Conservation (phyloP, 2,113 vertebrate genomes). For the Fulica atra region DNA sequence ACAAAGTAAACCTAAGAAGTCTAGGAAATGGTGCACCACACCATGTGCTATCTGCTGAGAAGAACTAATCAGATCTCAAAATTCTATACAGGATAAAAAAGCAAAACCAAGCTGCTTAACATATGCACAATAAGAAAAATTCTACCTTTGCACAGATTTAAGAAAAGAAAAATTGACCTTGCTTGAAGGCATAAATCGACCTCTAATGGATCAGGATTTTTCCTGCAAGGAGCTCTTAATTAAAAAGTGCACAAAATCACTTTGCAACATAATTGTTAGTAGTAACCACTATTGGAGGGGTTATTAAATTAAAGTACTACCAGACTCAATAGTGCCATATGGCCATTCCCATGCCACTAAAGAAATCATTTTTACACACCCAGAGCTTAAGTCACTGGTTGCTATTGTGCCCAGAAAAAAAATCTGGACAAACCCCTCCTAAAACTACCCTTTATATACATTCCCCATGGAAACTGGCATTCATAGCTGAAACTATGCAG, state of each 20-base stretch:
- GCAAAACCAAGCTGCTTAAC: background rate
- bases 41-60: background rate
- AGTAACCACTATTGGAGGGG: background rate
- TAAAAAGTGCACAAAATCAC: slow-evolving; percentile 29
- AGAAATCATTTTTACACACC: background rate
- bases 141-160: background rate
- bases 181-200: slow-evolving; percentile 24
- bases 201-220: slow-evolving; percentile 17
- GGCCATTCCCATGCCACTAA: background rate
- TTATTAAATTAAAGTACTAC: slow-evolving; percentile 7
- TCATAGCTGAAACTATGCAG: too few relatives aligned
- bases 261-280: background rate
- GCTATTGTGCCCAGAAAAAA: background rate
- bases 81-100: background rate
- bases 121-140: background rate
- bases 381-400: background rate
- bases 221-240: slow-evolving; percentile 27
- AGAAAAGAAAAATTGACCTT: slow-evolving; percentile 31
- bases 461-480: fast-evolving
- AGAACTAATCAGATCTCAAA: background rate
- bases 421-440: background rate
- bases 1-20: background rate
- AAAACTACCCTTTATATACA: fast-evolving
- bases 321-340: background rate
- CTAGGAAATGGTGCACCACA: background rate